These are phyloP conservation scores for Campylomormyrus tamandua DNA, from an alignment of 2,113 vertebrate species.

Conservation along the genomic window DNA sequence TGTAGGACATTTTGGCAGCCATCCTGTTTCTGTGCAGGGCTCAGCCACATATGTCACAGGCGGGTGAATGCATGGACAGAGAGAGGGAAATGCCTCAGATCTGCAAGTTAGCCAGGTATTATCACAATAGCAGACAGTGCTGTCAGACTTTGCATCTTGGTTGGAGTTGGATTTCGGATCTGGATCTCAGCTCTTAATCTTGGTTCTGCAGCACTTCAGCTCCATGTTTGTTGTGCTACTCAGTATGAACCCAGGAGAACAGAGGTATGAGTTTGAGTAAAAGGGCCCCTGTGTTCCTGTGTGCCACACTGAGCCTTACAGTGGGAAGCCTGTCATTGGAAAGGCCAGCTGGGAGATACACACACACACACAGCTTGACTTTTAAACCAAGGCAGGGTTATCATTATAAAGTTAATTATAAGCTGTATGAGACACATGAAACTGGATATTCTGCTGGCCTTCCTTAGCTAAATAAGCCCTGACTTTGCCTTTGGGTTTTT, in stretches of 20 bases:
- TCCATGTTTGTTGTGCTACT: not conserved
- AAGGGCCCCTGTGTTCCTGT: not conserved
- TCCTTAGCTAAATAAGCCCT: conserved; percentile 24
- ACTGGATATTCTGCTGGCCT: conserved; percentile 3
- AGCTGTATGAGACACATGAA: not conserved
- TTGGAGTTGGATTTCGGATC: not conserved
- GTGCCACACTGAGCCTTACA: not conserved
- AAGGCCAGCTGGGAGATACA: not conserved
- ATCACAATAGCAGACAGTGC: not conserved
- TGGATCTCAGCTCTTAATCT: not conserved
- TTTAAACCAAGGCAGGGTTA: conserved; percentile 2
- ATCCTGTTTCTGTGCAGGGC: not conserved
- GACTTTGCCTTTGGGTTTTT: conserved; percentile 21
- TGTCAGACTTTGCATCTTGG: not conserved
- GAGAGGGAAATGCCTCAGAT: not conserved
- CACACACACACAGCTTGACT: not conserved
- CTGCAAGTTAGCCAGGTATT: not conserved
- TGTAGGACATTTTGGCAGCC: not conserved
- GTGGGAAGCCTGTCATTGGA: not conserved
- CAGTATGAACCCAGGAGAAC: not conserved
- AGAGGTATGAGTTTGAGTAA: not conserved
- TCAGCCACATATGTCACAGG: not conserved
- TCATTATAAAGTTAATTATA: conserved; percentile 1
- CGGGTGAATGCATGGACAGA: no score
- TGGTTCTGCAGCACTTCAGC: not conserved